A percentile compares a stretch with the other conserved stretches of the same genome.
Conservation (phyloP, 2,888 invertebrate genomes). For the Digitonthophagus gazella region DNA sequence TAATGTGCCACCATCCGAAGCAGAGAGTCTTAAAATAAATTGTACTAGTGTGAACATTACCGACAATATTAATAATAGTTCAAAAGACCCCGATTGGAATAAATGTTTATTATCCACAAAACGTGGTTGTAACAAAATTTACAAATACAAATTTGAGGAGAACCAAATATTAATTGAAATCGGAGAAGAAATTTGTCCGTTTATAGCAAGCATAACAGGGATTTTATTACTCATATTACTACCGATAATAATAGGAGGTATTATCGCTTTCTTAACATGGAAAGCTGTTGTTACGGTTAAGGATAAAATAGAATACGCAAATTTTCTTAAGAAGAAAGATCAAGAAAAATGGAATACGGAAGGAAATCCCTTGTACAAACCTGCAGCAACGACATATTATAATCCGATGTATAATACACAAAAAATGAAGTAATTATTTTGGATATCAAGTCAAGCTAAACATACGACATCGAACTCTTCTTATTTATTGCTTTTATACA, state of each 20-base stretch:
- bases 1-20: no score
- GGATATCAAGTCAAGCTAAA: no score
- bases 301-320: constrained; percentile 72
- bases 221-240: neutral
- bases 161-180: neutral
- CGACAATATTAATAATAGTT: no score
- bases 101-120: no score
- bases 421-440: no score
- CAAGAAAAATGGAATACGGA: constrained; percentile 71
- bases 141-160: no score
- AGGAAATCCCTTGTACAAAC: constrained; percentile 78
- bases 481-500: no score
- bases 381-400: constrained; percentile 72
- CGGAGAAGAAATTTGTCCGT: neutral
- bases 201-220: neutral
- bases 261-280: constrained; percentile 71
- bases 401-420: constrained; percentile 57
- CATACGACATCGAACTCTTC: no score
- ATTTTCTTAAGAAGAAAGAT: constrained; percentile 66
- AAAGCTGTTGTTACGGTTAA: constrained; percentile 70
- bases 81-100: no score
- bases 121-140: no score
- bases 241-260: constrained; percentile 63
- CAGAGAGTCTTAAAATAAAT: no score
- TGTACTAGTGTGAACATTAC: no score